phyloP scores from a whole-genome alignment of 2,113 vertebrate genomes.

The Xenopus tropicalis region DNA sequence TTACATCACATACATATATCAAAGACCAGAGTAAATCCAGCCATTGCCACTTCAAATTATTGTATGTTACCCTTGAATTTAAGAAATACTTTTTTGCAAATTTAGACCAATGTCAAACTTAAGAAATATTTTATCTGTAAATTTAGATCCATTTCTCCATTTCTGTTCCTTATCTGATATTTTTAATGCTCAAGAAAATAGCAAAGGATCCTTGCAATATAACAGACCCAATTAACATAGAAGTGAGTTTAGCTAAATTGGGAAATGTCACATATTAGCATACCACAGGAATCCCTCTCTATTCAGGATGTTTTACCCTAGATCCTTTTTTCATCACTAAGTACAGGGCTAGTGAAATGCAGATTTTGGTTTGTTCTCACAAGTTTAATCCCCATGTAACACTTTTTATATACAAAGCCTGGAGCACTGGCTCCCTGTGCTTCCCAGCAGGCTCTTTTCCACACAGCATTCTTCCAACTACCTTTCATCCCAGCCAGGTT shows the following conservation, averaged over 20 bases:
- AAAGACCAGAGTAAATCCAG: too few species aligned
- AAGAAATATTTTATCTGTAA: too few species aligned
- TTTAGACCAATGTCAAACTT: too few species aligned
- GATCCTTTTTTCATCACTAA: slow-evolving; percentile 51
- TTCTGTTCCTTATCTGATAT: background rate
- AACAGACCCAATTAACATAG: slow-evolving; percentile 66
- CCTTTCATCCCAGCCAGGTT: background rate
- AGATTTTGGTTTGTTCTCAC: slow-evolving; percentile 18
- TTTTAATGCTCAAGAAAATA: background rate
- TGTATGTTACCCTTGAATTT: too few species aligned
- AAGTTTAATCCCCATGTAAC: slow-evolving; percentile 13
- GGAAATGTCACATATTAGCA: slow-evolving; percentile 50
- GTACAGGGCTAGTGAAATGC: slow-evolving; percentile 45
- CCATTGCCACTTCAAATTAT: too few species aligned
- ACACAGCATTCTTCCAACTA: slow-evolving; percentile 4
- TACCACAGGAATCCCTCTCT: slow-evolving; percentile 69
- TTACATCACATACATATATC: too few species aligned
- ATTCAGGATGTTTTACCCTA: slow-evolving; percentile 59
- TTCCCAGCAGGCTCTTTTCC: slow-evolving; percentile 18
- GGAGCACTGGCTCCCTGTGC: background rate
- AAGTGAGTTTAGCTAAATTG: slow-evolving; percentile 60
- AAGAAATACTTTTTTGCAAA: too few species aligned
- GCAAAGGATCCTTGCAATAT: slow-evolving; percentile 67
- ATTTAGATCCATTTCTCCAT: too few species aligned
- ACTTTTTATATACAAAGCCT: slow-evolving; percentile 8